Percentiles rank a stretch among this genome's conserved stretches.
phyloP scores from a whole-genome alignment of 1,140 invertebrate species.

The Lordiphosa stackelbergi region DNA sequence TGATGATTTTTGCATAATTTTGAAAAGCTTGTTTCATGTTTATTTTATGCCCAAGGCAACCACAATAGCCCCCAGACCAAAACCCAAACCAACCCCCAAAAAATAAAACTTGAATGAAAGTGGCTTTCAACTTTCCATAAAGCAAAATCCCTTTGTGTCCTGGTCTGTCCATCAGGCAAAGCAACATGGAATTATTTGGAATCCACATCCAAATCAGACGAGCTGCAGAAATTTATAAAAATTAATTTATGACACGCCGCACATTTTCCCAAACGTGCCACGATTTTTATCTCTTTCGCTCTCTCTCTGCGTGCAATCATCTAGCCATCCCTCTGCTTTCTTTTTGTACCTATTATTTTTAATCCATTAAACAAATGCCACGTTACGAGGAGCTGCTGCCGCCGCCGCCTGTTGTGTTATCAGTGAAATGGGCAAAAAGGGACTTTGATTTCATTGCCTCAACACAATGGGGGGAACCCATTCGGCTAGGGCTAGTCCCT shows the following conservation, averaged over 20 bases:
- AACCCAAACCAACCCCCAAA: slow-evolving; percentile 5
- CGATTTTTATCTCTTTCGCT: slow-evolving; percentile 55
- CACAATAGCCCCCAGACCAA: neutral
- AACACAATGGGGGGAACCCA: slow-evolving; percentile 39
- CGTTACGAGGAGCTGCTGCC: slow-evolving; percentile 29
- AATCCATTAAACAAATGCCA: slow-evolving; percentile 74
- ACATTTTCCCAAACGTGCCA: slow-evolving; percentile 65
- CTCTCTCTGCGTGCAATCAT: slow-evolving; percentile 2
- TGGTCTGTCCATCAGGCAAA: slow-evolving; percentile 19
- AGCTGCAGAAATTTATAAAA: slow-evolving; percentile 56
- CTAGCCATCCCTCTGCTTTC: slow-evolving; percentile 10
- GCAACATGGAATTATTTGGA: slow-evolving; percentile 24
- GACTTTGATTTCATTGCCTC: slow-evolving; percentile 53
- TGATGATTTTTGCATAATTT: slow-evolving; percentile 74
- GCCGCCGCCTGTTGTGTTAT: slow-evolving; percentile 44
- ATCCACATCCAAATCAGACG: slow-evolving; percentile 39
- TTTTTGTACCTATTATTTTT: slow-evolving; percentile 62
- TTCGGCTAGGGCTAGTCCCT: slow-evolving; percentile 14
- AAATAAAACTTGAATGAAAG: slow-evolving; percentile 48
- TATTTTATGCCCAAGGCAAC: slow-evolving; percentile 5
- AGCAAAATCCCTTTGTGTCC: slow-evolving; percentile 35
- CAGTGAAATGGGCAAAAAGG: slow-evolving; percentile 57
- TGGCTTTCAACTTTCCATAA: slow-evolving; percentile 16
- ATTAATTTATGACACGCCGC: slow-evolving; percentile 70
- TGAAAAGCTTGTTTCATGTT: slow-evolving; percentile 45